Conservation (phyloP, 2,113 vertebrate species). For the Axis porcinus region DNA sequence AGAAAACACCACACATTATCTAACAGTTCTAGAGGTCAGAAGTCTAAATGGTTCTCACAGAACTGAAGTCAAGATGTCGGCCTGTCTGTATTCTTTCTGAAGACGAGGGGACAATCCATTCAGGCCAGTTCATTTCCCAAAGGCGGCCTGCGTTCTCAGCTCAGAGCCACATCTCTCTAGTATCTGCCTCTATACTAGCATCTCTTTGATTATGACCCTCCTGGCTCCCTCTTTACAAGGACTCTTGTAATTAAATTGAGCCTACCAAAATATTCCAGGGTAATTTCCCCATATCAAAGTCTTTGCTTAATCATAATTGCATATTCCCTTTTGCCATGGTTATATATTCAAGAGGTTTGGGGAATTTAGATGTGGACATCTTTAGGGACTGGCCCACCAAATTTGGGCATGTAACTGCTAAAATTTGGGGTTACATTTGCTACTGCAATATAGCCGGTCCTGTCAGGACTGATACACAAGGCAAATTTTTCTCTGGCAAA, state of each 20-base stretch:
- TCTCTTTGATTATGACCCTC: background rate
- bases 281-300: background rate
- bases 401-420: background rate
- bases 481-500: background rate
- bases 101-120: background rate
- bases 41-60: background rate
- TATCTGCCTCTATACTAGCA: background rate
- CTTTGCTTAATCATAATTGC: background rate
- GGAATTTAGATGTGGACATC: background rate
- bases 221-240: background rate
- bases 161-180: background rate
- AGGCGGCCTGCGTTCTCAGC: background rate
- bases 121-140: background rate
- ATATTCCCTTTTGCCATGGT: background rate
- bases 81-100: background rate
- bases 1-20: background rate
- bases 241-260: background rate
- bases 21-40: background rate
- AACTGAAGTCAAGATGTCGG: background rate
- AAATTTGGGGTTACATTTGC: background rate
- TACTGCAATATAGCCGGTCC: background rate
- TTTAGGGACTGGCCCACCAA: fast-evolving
- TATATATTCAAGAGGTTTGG: background rate
- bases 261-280: background rate
- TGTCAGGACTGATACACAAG: background rate